Evolutionary conservation across 2,113 vertebrate genomes (phyloP).

Genomic region (Aythya baeri): DNA sequence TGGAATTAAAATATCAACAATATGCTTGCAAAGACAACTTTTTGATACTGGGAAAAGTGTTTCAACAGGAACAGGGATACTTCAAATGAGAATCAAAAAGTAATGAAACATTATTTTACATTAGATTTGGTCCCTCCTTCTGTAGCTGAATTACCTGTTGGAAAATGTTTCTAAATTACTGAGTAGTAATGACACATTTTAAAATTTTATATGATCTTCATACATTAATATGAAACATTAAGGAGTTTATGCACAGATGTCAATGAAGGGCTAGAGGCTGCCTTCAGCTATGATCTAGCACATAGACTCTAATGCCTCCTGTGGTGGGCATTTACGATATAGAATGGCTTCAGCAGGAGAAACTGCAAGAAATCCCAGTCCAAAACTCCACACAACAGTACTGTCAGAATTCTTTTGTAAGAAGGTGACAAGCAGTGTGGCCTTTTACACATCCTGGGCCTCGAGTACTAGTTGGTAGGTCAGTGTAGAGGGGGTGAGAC

Average conservation of each 20-base stretch:
- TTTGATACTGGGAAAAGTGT: not conserved
- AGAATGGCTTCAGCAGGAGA: not conserved
- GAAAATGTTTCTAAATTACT: not conserved
- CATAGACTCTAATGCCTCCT: not conserved
- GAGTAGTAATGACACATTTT: not conserved
- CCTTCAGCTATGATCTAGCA: not conserved
- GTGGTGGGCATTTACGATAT: not conserved
- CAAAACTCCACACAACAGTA: too few relatives aligned
- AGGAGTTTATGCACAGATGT: not conserved
- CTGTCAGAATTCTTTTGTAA: not conserved
- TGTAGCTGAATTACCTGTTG: not conserved
- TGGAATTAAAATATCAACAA: not conserved
- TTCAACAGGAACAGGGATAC: not conserved
- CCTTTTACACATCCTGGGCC: not conserved
- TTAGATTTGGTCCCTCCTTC: not conserved
- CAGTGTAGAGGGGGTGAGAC: not conserved
- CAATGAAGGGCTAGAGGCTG: not conserved
- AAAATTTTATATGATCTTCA: not conserved
- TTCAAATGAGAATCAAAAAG: not conserved
- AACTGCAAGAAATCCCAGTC: not conserved
- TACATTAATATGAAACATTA: not conserved
- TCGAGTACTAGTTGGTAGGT: not conserved
- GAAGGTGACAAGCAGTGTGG: not conserved
- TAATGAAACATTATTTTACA: not conserved
- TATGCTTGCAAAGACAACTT: not conserved